Base-by-base conservation (phyloP, 2,888 invertebrate species). In the Nyleta sp. region DNA sequence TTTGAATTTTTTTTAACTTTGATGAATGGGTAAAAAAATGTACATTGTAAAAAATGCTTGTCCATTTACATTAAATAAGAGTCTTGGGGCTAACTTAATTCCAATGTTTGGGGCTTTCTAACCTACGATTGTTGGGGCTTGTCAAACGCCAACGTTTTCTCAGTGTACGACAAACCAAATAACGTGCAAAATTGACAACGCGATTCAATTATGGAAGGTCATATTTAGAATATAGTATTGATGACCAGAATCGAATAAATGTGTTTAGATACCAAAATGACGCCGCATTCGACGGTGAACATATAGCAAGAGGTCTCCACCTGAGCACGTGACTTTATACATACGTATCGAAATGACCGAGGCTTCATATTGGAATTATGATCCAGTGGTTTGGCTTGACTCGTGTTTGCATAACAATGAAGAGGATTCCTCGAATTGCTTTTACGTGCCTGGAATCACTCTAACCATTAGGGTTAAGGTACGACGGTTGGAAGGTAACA, bases 331-430 rank as follows among this genome's bases (percentile, higher is more conserved):
- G 62, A 70, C 70, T 78, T 78, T 64, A 65, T 68, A 60, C 38
- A 40, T 46, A 46, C 53, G 74, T 55, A 60, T 57, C 68, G 48
- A 22, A 24, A 52, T 60, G 59, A 52, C 64, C 60, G 40, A 42
- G 53, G 70, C 67, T 77, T 76, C 57, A 77, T 77, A 74, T 62
- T 62, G 76, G 52, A 81, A 81, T 79, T 77, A 81, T 81, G 77
- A 81, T 77, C 71, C 67, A 71, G 74, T 77, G 81, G 79, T 77
- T 81, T 79, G 75, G 74, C 71, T 78, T 82, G 78, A 72, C 82
- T 80, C 84, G 84, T 87, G 88, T 89, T 89, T 89, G 88, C 87
- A 88, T 89, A 88, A 89, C 89, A 89, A 89, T 88, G 87, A 88
- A 85, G 85, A 85, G 85, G 87, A 89, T 89, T 89, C 88, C 86